Conservation (phyloP, 2,888 invertebrate species). For the Orthosia cruda region DNA sequence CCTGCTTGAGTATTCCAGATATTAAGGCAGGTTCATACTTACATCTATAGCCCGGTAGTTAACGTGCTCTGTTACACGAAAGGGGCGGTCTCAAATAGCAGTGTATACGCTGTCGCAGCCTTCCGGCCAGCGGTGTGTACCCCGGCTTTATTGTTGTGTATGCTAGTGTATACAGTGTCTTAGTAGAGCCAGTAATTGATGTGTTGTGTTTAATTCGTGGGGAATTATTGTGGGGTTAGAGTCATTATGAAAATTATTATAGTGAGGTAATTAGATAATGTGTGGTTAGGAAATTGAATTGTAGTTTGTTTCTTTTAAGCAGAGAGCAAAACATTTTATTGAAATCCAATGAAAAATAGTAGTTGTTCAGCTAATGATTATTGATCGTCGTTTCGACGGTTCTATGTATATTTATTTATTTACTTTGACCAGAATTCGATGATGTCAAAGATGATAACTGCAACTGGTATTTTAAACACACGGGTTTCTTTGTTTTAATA, state of each 20-base stretch:
- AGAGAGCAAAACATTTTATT: background rate
- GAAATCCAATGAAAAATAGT: background rate
- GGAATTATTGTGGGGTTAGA: slow-evolving; percentile 6
- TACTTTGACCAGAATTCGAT: too few species aligned
- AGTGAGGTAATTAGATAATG: background rate
- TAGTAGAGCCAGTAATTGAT: slow-evolving; percentile 49
- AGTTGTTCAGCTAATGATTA: too few species aligned
- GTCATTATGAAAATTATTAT: slow-evolving; percentile 8
- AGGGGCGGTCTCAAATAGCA: slow-evolving; percentile 78
- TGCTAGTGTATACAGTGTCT: slow-evolving; percentile 52
- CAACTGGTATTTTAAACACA: too few species aligned
- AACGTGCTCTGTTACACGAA: slow-evolving; percentile 78
- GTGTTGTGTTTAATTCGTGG: slow-evolving; percentile 36
- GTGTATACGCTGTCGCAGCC: slow-evolving; percentile 72
- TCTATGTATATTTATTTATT: too few species aligned
- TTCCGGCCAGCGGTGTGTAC: slow-evolving; percentile 59
- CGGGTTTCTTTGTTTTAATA: too few species aligned
- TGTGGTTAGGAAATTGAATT: slow-evolving; percentile 1
- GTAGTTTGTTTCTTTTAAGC: too few species aligned
- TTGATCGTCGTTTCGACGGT: too few species aligned
- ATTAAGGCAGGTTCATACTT: slow-evolving; percentile 68
- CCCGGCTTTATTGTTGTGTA: slow-evolving; percentile 60
- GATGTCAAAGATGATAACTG: too few species aligned
- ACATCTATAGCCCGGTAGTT: slow-evolving; percentile 65
- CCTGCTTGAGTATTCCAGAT: slow-evolving; percentile 59